A percentile compares a stretch with the other conserved stretches of the same genome.
phyloP scores from a whole-genome alignment of 2,113 vertebrate genomes.

The Athene cunicularia region DNA sequence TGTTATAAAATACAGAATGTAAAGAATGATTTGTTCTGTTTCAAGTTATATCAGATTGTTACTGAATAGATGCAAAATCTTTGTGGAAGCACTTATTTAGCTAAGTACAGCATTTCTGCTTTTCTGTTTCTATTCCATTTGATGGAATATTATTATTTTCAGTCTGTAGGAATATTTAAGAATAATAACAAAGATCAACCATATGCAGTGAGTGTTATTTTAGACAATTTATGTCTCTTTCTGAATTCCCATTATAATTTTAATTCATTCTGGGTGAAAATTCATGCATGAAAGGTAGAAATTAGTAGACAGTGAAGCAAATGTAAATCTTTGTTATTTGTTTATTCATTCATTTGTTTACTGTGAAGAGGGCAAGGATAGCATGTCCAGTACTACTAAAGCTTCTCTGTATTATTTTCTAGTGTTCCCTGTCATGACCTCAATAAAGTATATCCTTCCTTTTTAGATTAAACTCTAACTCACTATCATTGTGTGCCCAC shows the following conservation, averaged over 20 bases:
- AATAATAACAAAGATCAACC: background rate
- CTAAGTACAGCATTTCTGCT: background rate
- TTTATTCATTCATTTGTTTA: background rate
- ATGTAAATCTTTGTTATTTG: background rate
- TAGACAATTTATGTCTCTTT: background rate
- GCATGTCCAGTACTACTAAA: background rate
- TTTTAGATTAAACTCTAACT: background rate
- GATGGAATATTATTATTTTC: background rate
- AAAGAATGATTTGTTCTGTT: background rate
- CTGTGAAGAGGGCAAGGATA: background rate
- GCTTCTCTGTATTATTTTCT: background rate
- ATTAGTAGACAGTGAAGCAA: background rate
- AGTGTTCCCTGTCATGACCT: background rate
- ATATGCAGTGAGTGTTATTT: background rate
- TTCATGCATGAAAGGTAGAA: background rate
- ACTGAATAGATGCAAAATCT: background rate
- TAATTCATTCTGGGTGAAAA: background rate
- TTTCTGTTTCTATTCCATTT: background rate
- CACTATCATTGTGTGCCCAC: background rate
- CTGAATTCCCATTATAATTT: background rate
- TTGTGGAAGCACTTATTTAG: background rate
- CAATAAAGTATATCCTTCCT: background rate
- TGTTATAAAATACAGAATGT: background rate
- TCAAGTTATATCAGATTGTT: background rate
- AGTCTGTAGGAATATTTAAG: background rate